Percentiles rank a stretch among this genome's conserved stretches.
Conservation (phyloP, 2,888 invertebrate species). For the Allygus modestus region DNA sequence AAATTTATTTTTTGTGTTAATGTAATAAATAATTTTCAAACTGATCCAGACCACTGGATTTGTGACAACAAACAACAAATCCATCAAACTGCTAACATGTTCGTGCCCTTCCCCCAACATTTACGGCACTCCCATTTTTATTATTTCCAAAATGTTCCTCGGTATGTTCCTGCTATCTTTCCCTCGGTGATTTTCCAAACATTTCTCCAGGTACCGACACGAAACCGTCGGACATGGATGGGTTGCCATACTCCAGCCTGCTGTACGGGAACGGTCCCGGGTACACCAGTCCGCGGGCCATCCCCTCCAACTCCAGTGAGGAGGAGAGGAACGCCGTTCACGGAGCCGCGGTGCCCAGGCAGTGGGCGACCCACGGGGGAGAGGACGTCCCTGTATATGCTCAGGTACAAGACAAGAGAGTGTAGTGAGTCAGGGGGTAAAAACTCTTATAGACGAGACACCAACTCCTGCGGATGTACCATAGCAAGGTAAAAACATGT, state of each 20-base stretch:
- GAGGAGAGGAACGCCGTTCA: constrained; percentile 80
- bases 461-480: no score
- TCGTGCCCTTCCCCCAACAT: no score
- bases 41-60: no score
- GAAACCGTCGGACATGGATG: constrained; percentile 85
- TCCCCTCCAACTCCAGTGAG: constrained; percentile 73
- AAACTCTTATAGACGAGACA: constrained; percentile 66
- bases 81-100: no score
- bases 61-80: no score
- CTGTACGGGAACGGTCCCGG: constrained; percentile 89
- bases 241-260: constrained; percentile 85
- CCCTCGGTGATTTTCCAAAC: no score
- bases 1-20: no score
- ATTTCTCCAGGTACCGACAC: constrained; percentile 83
- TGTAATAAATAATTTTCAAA: no score
- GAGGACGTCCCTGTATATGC: constrained; percentile 85
- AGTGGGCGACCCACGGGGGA: constrained; percentile 89
- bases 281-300: constrained; percentile 80
- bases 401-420: constrained; percentile 62
- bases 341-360: constrained; percentile 85
- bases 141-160: no score
- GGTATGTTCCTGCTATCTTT: no score
- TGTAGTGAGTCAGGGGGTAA: constrained; percentile 65
- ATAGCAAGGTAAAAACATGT: no score
- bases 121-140: no score